Percentiles rank a stretch among this genome's conserved stretches.
These are phyloP conservation scores for Cnemophilus loriae DNA, from an alignment of 2,113 vertebrate genomes.

Conservation along the genomic window DNA sequence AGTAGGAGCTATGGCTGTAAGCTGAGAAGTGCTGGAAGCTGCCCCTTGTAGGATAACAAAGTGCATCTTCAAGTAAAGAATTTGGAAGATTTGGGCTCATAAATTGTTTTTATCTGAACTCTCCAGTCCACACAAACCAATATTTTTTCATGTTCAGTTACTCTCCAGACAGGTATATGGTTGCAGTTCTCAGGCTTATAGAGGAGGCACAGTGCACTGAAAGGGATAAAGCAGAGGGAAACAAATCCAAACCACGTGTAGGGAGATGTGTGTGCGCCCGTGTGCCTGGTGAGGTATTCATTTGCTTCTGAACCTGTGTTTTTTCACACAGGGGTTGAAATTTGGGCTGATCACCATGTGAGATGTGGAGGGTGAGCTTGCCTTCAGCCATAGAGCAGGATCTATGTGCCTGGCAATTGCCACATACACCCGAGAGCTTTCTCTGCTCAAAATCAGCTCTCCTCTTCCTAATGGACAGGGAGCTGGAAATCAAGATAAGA, in stretches of 20 bases:
- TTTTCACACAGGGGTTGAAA: not conserved
- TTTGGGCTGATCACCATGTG: not conserved
- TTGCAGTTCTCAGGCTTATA: conserved; percentile 32
- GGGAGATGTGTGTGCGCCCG: not conserved
- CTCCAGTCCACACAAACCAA: conserved; percentile 40
- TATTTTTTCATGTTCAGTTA: conserved; percentile 66
- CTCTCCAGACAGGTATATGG: conserved; percentile 58
- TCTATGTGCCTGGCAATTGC: not conserved
- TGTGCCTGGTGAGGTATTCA: not conserved
- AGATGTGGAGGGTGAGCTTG: not conserved
- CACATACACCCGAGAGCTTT: not conserved
- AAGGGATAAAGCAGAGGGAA: conserved; percentile 10
- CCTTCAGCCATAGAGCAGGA: not conserved
- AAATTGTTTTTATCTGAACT: conserved; percentile 67
- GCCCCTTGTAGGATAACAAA: conserved; percentile 51
- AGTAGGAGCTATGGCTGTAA: conserved; percentile 46
- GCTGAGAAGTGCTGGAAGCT: conserved; percentile 27
- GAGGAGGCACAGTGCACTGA: not conserved
- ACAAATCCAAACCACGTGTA: conserved; percentile 37
- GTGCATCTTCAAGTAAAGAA: conserved; percentile 57
- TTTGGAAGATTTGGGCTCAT: conserved; percentile 58
- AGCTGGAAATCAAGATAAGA: conserved; percentile 31
- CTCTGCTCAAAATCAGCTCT: not conserved
- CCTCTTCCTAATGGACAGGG: not conserved
- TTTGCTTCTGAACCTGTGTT: not conserved